Percentiles rank a stretch among this genome's conserved stretches.
Conservation (phyloP, 2,113 vertebrate species). For the Prinia subflava region DNA sequence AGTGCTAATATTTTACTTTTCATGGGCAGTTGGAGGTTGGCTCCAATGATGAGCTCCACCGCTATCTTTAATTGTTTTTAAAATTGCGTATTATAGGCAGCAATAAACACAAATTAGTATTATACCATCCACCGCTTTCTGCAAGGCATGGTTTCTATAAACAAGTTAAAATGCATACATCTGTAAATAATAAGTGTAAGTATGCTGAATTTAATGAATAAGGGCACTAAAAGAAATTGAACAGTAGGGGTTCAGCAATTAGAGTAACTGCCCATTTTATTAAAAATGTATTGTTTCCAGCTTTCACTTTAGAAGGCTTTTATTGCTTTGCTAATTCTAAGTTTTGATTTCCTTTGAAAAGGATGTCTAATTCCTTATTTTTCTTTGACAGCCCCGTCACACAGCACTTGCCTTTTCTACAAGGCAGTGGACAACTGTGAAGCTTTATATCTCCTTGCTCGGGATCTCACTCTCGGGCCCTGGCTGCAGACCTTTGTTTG, state of each 20-base stretch:
- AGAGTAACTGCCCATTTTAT: conserved; percentile 73
- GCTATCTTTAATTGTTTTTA: conserved; percentile 54
- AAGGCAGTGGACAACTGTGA: neutral
- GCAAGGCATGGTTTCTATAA: conserved; percentile 67
- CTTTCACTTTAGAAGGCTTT: conserved; percentile 58
- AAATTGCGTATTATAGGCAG: conserved; percentile 60
- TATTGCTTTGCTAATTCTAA: conserved; percentile 41
- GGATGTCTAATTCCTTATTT: neutral
- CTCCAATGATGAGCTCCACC: neutral
- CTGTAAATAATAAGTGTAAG: conserved; percentile 77
- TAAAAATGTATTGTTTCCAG: conserved; percentile 74
- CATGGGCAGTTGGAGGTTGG: conserved; percentile 25
- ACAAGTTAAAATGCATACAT: conserved; percentile 69
- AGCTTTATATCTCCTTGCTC: neutral
- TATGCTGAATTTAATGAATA: conserved; percentile 74
- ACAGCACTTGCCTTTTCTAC: neutral
- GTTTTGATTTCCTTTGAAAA: conserved; percentile 23
- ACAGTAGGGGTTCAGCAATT: conserved; percentile 73
- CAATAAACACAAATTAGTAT: conserved; percentile 56
- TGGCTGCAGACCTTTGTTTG: neutral
- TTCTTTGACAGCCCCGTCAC: neutral
- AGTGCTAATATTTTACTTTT: neutral
- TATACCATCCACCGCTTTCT: conserved; percentile 52
- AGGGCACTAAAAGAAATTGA: conserved; percentile 75
- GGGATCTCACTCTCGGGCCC: rapidly evolving